Evolutionary conservation across 92 coral and sea anemone species (phyloP).

Genomic region (Phenganax subtilis): DNA sequence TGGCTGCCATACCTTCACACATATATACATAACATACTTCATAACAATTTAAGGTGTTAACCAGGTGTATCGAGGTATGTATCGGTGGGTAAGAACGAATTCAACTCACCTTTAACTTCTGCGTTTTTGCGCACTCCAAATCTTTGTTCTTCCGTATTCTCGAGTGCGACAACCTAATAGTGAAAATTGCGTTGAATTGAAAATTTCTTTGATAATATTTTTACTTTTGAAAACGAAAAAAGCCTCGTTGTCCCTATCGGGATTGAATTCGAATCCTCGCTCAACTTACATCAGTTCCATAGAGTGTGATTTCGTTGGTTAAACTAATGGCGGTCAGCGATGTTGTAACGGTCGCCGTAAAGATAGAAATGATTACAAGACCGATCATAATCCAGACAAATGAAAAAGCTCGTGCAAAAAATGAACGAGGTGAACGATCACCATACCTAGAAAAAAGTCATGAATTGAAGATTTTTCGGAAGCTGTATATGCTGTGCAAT

Average conservation of each 20-base stretch:
- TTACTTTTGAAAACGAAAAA: not conserved
- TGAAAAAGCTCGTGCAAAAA: constrained; percentile 93
- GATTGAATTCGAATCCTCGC: not conserved
- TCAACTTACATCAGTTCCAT: constrained; percentile 89
- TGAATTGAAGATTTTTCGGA: not conserved
- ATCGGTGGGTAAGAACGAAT: not conserved
- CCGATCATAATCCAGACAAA: constrained; percentile 98
- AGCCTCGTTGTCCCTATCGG: not conserved
- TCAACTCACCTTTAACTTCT: constrained; percentile 64
- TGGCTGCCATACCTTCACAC: not conserved
- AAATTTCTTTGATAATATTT: not conserved
- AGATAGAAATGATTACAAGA: constrained; percentile 95
- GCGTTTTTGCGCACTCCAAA: constrained; percentile 92
- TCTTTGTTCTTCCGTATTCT: constrained; percentile 97
- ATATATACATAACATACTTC: not conserved
- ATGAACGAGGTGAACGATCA: constrained; percentile 97
- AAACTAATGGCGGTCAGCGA: constrained; percentile 92
- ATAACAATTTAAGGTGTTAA: no score
- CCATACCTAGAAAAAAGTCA: constrained; percentile 63
- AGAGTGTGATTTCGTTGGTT: constrained; percentile 94
- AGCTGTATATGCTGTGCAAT: not conserved
- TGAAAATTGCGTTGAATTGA: not conserved
- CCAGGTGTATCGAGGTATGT: no score
- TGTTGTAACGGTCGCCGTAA: constrained; percentile 98
- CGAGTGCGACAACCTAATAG: constrained; percentile 87